Percentiles rank a stretch among this genome's conserved stretches.
phyloP scores from a whole-genome alignment of 2,797 vertebrate genomes.

The Peromyscus eremicus region DNA sequence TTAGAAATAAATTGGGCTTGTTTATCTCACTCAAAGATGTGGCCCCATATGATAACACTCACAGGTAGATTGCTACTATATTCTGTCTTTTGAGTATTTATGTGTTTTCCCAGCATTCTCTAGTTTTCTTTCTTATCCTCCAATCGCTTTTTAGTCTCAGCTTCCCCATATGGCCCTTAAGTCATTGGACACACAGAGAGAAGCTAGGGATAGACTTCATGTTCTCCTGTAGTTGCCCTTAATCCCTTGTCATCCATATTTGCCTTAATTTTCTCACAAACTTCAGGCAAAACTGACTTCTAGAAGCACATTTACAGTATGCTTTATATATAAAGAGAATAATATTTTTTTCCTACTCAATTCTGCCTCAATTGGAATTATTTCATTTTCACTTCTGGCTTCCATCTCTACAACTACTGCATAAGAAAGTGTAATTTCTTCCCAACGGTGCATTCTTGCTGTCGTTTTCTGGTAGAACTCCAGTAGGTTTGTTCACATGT shows the following conservation, averaged over 20 bases:
- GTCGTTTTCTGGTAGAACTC: not conserved
- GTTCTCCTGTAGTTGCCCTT: not conserved
- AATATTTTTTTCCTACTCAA: not conserved
- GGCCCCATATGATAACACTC: not conserved
- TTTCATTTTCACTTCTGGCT: not conserved
- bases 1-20: not conserved
- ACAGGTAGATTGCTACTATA: not conserved
- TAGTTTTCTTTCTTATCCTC: not conserved
- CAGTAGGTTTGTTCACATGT: not conserved
- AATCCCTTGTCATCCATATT: not conserved
- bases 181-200: not conserved
- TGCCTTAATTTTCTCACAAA: not conserved
- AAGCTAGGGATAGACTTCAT: not conserved
- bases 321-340: not conserved
- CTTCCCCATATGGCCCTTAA: not conserved
- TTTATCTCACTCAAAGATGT: not conserved
- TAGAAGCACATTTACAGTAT: not conserved
- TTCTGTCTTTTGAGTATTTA: not conserved
- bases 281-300: not conserved
- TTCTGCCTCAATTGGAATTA: not conserved
- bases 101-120: not conserved
- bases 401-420: not conserved
- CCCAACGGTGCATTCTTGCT: not conserved
- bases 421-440: constrained; percentile 15
- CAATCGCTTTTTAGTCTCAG: not conserved